Percentiles rank a stretch among this genome's conserved stretches.
Conservation (phyloP, 2,797 vertebrate genomes). For the Ctenosaura bakeri region DNA sequence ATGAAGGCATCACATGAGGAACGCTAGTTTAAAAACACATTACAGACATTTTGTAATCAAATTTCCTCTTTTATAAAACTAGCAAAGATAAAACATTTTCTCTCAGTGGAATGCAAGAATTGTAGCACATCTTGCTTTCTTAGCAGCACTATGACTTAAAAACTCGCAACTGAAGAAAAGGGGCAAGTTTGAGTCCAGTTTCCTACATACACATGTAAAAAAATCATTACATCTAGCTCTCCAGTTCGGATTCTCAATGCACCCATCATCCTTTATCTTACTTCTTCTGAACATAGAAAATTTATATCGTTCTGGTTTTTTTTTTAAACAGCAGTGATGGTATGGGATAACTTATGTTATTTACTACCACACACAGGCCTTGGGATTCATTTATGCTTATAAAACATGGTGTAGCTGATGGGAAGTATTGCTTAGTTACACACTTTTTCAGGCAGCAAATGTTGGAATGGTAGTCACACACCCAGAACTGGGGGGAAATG, state of each 20-base stretch:
- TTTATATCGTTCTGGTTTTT: neutral
- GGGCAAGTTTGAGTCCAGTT: conserved; percentile 39
- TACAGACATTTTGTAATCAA: no score
- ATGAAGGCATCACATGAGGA: no score
- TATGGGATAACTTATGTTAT: neutral
- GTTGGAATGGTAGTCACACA: neutral
- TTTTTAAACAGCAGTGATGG: neutral
- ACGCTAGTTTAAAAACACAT: no score
- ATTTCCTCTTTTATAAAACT: no score
- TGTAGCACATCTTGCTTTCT: conserved; percentile 31
- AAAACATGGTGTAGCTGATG: no score
- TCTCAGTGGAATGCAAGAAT: neutral
- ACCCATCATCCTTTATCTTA: neutral
- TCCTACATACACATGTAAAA: conserved; percentile 33
- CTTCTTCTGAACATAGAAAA: neutral
- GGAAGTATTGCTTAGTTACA: no score
- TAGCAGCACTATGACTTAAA: conserved; percentile 25
- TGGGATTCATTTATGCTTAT: no score
- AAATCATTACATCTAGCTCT: neutral
- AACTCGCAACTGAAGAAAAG: neutral
- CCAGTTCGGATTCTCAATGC: neutral
- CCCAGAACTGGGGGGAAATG: neutral
- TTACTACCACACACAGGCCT: neutral
- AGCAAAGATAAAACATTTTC: neutral
- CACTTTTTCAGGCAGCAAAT: neutral